Conservation (phyloP, 2,113 vertebrate genomes). For the Polypterus senegalus region DNA sequence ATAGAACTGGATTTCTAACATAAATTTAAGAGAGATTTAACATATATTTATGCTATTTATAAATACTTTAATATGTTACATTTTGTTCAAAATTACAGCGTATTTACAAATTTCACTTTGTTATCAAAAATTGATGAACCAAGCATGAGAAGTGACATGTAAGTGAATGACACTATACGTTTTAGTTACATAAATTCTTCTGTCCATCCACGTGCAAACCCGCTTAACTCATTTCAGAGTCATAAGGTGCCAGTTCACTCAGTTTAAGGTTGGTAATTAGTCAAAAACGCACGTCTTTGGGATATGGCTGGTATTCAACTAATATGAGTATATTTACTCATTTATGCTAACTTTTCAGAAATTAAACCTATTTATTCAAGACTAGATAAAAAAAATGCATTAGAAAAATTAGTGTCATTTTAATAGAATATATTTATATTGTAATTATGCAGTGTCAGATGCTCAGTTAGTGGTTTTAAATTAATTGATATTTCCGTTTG, state of each 20-base stretch:
- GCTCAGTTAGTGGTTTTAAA: neutral
- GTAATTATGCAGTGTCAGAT: neutral
- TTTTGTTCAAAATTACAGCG: no score
- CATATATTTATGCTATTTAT: no score
- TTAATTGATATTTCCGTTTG: neutral
- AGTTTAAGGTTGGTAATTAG: neutral
- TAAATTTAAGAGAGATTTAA: no score
- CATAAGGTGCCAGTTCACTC: neutral
- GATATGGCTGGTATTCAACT: neutral
- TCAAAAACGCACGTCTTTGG: neutral
- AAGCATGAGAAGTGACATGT: no score
- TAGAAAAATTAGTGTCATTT: neutral
- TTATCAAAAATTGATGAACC: no score
- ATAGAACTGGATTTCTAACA: no score
- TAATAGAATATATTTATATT: neutral
- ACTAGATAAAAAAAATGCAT: neutral
- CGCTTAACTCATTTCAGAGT: neutral
- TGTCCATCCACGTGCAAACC: neutral
- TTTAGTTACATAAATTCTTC: neutral
- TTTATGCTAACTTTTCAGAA: neutral
- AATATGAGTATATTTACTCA: neutral
- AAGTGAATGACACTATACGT: neutral
- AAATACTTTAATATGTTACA: no score
- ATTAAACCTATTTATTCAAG: neutral
- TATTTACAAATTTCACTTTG: no score